Evolutionary conservation across 2,888 invertebrate species (phyloP).

Genomic region (Eugnorisma glareosa): DNA sequence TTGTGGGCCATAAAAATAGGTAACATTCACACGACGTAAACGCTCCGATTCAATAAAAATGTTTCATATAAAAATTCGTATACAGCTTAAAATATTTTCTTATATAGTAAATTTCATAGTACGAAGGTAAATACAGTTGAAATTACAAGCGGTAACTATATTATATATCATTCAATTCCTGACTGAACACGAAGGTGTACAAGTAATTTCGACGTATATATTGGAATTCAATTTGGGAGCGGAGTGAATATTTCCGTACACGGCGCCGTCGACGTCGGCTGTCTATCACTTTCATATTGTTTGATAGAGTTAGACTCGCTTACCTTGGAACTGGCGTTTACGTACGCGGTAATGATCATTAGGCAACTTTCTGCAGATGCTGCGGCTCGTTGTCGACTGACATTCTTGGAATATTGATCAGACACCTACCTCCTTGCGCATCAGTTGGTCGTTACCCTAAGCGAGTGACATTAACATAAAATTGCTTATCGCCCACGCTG

Average conservation of each 20-base stretch:
- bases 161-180: conserved; percentile 72
- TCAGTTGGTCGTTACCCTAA: conserved; percentile 43
- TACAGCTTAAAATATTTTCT: conserved; percentile 44
- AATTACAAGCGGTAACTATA: conserved; percentile 66
- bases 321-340: conserved; percentile 55
- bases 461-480: conserved; percentile 50
- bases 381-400: conserved; percentile 35
- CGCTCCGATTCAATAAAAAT: conserved; percentile 64
- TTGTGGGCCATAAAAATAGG: conserved; percentile 60
- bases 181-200: conserved; percentile 64
- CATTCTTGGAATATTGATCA: conserved; percentile 55
- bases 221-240: conserved; percentile 74
- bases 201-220: conserved; percentile 68
- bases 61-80: conserved; percentile 56
- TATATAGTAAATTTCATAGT: conserved; percentile 60
- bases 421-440: conserved; percentile 18
- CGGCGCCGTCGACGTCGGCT: conserved; percentile 64
- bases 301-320: conserved; percentile 68
- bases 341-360: conserved; percentile 63
- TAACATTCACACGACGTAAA: conserved; percentile 61
- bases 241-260: conserved; percentile 70
- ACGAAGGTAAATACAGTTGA: conserved; percentile 45
- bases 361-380: conserved; percentile 57
- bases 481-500: conserved; percentile 36
- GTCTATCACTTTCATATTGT: conserved; percentile 72